Percentiles rank a stretch among this genome's conserved stretches.
Conservation (phyloP, 64 coral and sea anemone species). For the Pocillopora verrucosa region DNA sequence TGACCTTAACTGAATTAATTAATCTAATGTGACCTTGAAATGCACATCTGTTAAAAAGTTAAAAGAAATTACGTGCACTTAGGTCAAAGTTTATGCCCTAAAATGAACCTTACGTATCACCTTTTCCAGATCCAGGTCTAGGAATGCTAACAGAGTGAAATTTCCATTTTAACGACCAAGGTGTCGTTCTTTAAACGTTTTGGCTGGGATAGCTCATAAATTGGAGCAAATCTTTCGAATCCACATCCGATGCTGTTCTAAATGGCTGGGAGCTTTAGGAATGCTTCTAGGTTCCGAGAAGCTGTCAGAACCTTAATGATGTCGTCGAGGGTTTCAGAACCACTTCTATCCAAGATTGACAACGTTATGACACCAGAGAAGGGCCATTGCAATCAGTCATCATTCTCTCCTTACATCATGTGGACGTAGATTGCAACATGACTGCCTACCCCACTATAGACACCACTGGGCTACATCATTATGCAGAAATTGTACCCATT, state of each 20-base stretch:
- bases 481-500: conserved; percentile 79
- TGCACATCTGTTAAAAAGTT: no score
- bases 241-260: conserved; percentile 77
- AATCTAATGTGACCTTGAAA: no score
- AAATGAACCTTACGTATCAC: no score
- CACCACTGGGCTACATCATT: conserved; percentile 59
- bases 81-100: no score
- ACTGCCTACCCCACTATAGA: conserved; percentile 49
- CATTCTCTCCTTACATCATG: conserved; percentile 86
- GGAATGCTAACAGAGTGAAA: conserved; percentile 47
- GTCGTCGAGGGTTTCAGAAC: conserved; percentile 56
- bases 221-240: conserved; percentile 76
- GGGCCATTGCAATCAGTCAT: conserved; percentile 62
- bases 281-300: conserved; percentile 67
- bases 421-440: conserved; percentile 69
- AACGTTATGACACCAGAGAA: conserved; percentile 76
- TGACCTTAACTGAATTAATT: no score
- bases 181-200: conserved; percentile 70
- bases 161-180: conserved; percentile 72
- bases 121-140: no score
- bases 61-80: no score
- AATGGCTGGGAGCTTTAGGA: conserved; percentile 59
- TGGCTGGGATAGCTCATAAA: conserved; percentile 43
- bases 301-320: conserved; percentile 79
- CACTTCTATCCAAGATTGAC: conserved; percentile 77